Base-by-base conservation (phyloP, 2,888 invertebrate species). In the Yponomeuta cagnagella region DNA sequence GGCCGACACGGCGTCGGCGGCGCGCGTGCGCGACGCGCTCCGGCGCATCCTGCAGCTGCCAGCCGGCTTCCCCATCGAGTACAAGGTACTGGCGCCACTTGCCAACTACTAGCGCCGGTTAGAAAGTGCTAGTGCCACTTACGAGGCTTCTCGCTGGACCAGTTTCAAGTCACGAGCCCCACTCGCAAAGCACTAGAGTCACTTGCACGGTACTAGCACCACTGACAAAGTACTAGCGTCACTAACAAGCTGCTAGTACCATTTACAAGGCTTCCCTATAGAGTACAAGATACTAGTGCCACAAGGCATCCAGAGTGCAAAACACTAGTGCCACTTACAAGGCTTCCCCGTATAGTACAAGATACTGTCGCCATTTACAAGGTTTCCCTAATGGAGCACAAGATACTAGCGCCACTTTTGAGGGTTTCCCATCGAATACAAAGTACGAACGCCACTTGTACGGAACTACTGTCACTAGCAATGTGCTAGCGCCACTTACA, bases 41-140 rank as follows among this genome's bases (percentile, higher is more conserved):
- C 96, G 97, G 79, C 95, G 99, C 86, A 96, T 99, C 82, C 94
- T 99, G 83, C 98, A 99, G 93, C 95, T 99, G 86, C 99, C 99
- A 75, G 93, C 96, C 71, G 96, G 96, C 89, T 96, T 97, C 80
- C 95, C 97, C 80, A 96, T 99, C 94, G 99, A 99, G 93, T 99
- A 99, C 94, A 97, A 97, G 81, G 52, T 58, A 58, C 89, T 15
- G 5, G 52, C 15, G 52, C 15, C 3, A 58, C 15, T 12, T 15
- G 15, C 15, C 2, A 12, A 15, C 15, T 58, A 15, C 8, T 58
- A 58, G 9, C 43, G 6, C 43, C 43, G 6, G 43, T 43, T 43
- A 43, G 43, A 43, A 43, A 1, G 37, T 37, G 37, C 43, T 43
- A 43, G 43, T 43, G 43, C 43, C 43, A 5, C 33, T 33, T 33